Evolutionary conservation across 2,797 vertebrate species (phyloP), one percentile per base, ranked within the genome.

Genomic region (Serranus cabrilla): DNA sequence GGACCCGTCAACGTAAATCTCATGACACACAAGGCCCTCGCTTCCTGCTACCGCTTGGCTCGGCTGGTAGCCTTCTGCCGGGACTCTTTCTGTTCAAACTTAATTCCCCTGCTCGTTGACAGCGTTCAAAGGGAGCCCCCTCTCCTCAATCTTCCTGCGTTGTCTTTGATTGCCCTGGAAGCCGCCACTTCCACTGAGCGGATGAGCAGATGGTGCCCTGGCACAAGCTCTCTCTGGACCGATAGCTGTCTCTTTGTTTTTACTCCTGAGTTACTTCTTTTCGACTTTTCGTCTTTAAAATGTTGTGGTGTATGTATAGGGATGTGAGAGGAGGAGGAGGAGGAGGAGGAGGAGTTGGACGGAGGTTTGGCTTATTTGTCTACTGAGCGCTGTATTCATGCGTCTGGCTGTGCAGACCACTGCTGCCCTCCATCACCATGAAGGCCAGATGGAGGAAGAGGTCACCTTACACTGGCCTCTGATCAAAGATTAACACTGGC

Each of bases 141-240:
- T 82, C 84, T 80, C 89, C 75, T 93, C 84, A 92, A 92, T 93
- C 91, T 92, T 84, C 58, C 76, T 46, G 63, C 75, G 52, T 46
- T 72, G 91, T 89, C 89, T 88, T 84, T 82, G 78, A 87, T 82
- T 23, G 72, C 76, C 72, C 80, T 91, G 87, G 84, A 88, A 89
- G 90, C 60, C 58, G 5, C 73, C 45, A 79, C 88, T 92, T 91
- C 84, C 81, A 87, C 81, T 58, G 54, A 86, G 78, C 88, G 79
- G 89, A 90, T 80, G 90, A 89, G 93, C 89, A 92, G 91, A 93
- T 92, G 92, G 91, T 56, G 88, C 90, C 82, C 81, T 91, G 89
- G 89, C 85, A 88, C 71, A 58, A 43, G 79, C 20, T 63, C 74
- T 69, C 62, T 72, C 70, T 25, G 72, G 69, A 69, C 70, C 25